Evolutionary conservation across 2,113 vertebrate species (phyloP).

Genomic region (Vombatus ursinus): DNA sequence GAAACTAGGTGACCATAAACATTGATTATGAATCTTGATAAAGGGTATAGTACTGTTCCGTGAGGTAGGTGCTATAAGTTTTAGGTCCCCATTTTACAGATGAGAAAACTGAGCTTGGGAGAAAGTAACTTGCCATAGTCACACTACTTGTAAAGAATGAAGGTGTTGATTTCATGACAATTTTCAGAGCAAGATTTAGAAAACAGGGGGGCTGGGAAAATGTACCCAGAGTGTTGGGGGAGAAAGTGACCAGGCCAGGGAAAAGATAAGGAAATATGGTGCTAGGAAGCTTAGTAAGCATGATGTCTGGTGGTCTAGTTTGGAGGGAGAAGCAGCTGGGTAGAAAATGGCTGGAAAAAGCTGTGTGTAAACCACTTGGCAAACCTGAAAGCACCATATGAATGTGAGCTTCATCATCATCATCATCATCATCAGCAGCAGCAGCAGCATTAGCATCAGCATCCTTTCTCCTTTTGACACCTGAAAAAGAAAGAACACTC

Average conservation of each 20-base stretch:
- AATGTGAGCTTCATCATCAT: background rate
- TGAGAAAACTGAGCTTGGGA: background rate
- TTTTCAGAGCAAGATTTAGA: too few species aligned
- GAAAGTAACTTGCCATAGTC: background rate
- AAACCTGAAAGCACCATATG: background rate
- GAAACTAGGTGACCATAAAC: background rate
- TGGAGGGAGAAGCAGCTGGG: background rate
- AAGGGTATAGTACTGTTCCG: background rate
- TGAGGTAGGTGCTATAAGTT: background rate
- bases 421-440: too few species aligned
- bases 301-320: background rate
- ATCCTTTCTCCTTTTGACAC: background rate
- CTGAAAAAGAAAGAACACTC: too few species aligned
- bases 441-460: too few species aligned
- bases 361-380: background rate
- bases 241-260: background rate
- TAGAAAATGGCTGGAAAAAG: background rate
- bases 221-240: too few species aligned
- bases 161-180: too few species aligned
- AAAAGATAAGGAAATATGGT: background rate
- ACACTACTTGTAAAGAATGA: background rate
- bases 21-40: background rate
- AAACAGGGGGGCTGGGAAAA: too few species aligned
- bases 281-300: background rate
- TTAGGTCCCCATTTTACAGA: background rate